A percentile compares a stretch with the other conserved stretches of the same genome.
phyloP scores from a whole-genome alignment of 2,113 vertebrate genomes.

The Silurus meridionalis region DNA sequence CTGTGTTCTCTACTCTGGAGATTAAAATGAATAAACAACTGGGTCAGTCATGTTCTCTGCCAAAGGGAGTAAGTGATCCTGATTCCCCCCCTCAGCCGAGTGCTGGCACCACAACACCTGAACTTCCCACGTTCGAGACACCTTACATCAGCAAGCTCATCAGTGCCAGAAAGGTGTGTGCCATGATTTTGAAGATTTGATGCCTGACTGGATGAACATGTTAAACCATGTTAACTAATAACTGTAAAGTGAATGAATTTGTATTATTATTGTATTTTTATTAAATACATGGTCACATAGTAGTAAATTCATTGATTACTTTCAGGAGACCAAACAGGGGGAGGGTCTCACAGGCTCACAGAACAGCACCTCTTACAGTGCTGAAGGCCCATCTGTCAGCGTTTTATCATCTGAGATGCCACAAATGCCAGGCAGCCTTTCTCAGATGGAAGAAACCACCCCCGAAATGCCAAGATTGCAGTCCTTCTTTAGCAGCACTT shows the following conservation, averaged over 20 bases:
- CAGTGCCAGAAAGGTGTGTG: conserved; percentile 66
- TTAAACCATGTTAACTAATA: neutral
- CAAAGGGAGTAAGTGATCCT: conserved; percentile 31
- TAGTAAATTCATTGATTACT: neutral
- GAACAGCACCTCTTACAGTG: conserved; percentile 7
- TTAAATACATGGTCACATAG: neutral
- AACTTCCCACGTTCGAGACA: conserved; percentile 70
- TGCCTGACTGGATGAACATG: neutral
- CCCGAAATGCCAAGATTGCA: conserved; percentile 69
- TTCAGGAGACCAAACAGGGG: conserved; percentile 33
- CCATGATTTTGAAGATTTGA: neutral
- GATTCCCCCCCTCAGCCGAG: conserved; percentile 28
- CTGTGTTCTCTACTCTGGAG: conserved; percentile 79
- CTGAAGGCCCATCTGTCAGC: conserved; percentile 2
- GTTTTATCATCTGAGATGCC: conserved; percentile 43
- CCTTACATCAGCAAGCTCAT: conserved; percentile 70
- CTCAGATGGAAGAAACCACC: conserved; percentile 49
- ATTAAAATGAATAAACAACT: conserved; percentile 70
- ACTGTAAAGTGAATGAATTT: neutral
- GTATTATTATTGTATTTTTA: neutral
- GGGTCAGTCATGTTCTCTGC: conserved; percentile 32
- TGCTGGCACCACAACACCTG: conserved; percentile 58
- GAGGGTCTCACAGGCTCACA: neutral
- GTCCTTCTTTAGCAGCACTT: conserved; percentile 60
- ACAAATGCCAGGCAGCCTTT: conserved; percentile 29